phyloP scores from a whole-genome alignment of 2,888 invertebrate genomes.

The Drosophila affinis region DNA sequence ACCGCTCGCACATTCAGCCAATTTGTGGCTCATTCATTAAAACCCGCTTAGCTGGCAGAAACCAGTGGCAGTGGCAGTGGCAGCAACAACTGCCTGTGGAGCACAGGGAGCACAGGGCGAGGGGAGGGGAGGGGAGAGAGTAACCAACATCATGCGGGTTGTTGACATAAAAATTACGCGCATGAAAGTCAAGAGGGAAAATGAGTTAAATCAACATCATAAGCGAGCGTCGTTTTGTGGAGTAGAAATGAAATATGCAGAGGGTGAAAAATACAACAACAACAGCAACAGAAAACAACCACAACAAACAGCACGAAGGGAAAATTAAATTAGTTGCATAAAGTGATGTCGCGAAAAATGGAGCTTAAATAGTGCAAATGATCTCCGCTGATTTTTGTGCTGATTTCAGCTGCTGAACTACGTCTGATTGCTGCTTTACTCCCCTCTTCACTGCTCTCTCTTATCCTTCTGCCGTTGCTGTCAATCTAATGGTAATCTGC shows the following conservation, averaged over 20 bases:
- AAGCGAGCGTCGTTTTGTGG: slow-evolving; percentile 47
- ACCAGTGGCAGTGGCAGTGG: slow-evolving; percentile 14
- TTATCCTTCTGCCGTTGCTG: no score
- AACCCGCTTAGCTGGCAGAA: slow-evolving; percentile 68
- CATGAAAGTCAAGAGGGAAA: slow-evolving; percentile 71
- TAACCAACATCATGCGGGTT: slow-evolving; percentile 40
- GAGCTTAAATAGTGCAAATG: slow-evolving; percentile 11
- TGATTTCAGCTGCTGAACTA: no score
- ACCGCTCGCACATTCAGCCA: slow-evolving; percentile 41
- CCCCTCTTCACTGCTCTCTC: no score
- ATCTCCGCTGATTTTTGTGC: no score
- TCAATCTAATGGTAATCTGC: no score
- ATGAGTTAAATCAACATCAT: slow-evolving; percentile 67
- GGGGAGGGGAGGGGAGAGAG: not conserved
- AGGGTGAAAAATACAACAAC: slow-evolving; percentile 5
- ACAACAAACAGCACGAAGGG: not conserved
- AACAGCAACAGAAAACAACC: slow-evolving; percentile 5
- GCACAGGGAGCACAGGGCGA: not conserved
- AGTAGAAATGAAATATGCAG: slow-evolving; percentile 16
- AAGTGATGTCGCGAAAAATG: slow-evolving; percentile 20
- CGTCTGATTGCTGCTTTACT: no score
- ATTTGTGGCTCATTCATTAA: slow-evolving; percentile 71
- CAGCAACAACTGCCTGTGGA: not conserved
- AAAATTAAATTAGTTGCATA: slow-evolving; percentile 60
- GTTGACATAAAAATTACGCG: slow-evolving; percentile 76